Conservation (phyloP, 2,797 vertebrate genomes). For the Holocentrus rufus region DNA sequence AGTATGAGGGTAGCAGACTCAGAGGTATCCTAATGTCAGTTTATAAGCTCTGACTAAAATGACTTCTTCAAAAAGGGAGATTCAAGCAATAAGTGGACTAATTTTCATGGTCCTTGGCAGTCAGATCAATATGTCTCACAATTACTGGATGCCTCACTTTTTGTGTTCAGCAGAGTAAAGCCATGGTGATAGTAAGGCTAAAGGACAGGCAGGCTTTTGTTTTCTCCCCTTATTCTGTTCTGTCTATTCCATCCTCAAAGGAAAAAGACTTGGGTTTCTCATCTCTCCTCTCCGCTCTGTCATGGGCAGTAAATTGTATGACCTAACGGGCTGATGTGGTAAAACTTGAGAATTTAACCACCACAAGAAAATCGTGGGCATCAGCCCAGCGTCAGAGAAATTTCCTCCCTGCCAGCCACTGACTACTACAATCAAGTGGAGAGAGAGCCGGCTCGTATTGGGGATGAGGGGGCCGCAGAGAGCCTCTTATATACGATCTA, state of each 20-base stretch:
- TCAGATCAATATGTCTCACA: not conserved
- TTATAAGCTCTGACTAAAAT: not conserved
- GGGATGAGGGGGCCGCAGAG: constrained; percentile 65
- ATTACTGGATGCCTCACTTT: not conserved
- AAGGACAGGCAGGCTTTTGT: not conserved
- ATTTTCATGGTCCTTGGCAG: constrained; percentile 7
- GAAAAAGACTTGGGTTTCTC: constrained; percentile 24
- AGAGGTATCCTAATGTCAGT: not conserved
- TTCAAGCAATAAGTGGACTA: not conserved
- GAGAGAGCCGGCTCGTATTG: constrained; percentile 55
- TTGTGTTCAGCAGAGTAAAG: not conserved
- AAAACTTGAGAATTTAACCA: constrained; percentile 54
- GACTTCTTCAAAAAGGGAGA: not conserved
- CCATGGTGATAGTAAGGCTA: constrained; percentile 13
- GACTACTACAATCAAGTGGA: constrained; percentile 61
- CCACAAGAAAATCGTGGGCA: constrained; percentile 50
- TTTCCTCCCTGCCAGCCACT: constrained; percentile 52
- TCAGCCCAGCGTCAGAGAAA: constrained; percentile 55
- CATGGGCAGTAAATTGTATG: constrained; percentile 58
- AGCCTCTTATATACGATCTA: constrained; percentile 69
- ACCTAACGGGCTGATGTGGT: constrained; percentile 59
- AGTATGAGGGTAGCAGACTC: not conserved
- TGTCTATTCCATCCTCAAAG: constrained; percentile 20
- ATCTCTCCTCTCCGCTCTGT: constrained; percentile 40
- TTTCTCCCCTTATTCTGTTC: constrained; percentile 29